These are phyloP conservation scores for Lemur catta DNA, from an alignment of 2,797 vertebrate genomes.

Conservation along the genomic window DNA sequence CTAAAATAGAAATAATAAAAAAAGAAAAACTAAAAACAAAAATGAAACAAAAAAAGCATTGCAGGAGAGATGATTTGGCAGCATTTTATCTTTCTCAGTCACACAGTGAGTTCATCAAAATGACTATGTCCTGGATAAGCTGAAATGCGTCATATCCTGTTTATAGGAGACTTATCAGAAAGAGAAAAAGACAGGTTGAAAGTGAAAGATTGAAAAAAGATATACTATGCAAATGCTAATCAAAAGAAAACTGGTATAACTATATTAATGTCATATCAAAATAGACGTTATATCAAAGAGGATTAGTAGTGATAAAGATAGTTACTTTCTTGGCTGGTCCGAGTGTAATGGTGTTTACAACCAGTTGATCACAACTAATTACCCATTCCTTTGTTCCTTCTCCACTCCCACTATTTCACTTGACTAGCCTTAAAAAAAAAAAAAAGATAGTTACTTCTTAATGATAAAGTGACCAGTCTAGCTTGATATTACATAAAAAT, in stretches of 20 bases:
- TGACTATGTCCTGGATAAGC: not conserved
- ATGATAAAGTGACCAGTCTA: not conserved
- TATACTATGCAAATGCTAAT: not conserved
- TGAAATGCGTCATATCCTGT: not conserved
- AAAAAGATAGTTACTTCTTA: not conserved
- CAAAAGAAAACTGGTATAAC: slow-evolving; percentile 6
- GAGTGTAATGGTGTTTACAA: too few relatives aligned
- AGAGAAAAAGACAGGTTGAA: not conserved
- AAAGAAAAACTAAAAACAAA: too few relatives aligned
- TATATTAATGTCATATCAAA: not conserved
- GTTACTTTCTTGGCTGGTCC: not conserved
- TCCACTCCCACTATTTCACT: too few relatives aligned
- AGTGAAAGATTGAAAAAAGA: not conserved
- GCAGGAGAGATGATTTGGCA: not conserved
- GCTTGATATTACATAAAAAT: not conserved
- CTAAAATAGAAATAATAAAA: too few relatives aligned
- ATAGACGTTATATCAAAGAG: not conserved
- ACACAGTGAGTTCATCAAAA: not conserved
- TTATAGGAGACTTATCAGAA: not conserved
- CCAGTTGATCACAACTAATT: too few relatives aligned
- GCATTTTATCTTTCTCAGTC: not conserved
- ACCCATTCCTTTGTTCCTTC: too few relatives aligned
- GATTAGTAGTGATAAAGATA: not conserved
- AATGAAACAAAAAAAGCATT: not conserved
- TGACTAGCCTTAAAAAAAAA: too few relatives aligned